A percentile compares a stretch with the other conserved stretches of the same genome.
These are phyloP conservation scores for Agonopterix heracliana DNA, from an alignment of 2,888 invertebrate species.

Conservation along the genomic window DNA sequence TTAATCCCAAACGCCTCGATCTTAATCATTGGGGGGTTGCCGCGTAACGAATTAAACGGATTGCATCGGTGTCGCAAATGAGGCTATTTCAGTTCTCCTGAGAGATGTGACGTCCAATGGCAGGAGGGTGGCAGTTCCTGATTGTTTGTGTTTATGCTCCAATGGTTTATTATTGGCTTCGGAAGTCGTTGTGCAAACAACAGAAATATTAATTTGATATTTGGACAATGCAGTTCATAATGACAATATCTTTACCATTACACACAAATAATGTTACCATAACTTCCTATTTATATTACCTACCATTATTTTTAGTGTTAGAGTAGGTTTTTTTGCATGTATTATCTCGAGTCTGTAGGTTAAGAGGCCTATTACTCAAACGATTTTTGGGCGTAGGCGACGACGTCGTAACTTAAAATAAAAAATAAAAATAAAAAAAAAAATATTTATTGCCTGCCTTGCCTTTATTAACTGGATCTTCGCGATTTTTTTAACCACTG, in stretches of 20 bases:
- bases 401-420: no score
- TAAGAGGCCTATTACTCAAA: no score
- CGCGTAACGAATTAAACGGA: constrained; percentile 70
- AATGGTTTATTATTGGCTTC: constrained; percentile 29
- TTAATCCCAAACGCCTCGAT: constrained; percentile 70
- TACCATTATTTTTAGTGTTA: no score
- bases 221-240: background rate
- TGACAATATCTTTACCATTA: background rate
- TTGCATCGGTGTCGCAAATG: constrained; percentile 73
- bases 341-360: no score
- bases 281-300: no score
- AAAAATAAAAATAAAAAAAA: no score
- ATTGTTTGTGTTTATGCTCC: constrained; percentile 8
- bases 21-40: constrained; percentile 66
- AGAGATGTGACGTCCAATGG: constrained; percentile 35
- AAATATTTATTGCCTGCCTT: no score
- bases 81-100: constrained; percentile 67
- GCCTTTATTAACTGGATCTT: no score
- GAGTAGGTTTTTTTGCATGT: no score
- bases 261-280: no score
- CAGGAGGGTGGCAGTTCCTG: background rate
- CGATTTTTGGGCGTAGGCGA: no score
- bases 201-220: background rate
- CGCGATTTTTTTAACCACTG: no score
- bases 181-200: constrained; percentile 15